Conservation (phyloP, 2,797 vertebrate species). For the Hydrolagus colliei region DNA sequence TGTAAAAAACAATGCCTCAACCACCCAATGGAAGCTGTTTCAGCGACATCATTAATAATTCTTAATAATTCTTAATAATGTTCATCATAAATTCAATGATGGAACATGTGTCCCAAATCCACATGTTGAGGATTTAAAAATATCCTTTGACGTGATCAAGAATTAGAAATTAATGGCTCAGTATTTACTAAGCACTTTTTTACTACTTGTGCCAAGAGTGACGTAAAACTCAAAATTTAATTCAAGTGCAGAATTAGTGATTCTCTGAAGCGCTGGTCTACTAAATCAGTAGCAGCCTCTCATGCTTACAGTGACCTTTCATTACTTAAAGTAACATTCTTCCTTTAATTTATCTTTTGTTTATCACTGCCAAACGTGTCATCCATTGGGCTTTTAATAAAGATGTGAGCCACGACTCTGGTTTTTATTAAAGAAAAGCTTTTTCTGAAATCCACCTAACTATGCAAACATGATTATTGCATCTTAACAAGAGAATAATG, state of each 20-base stretch:
- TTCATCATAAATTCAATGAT: background rate
- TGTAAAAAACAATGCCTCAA: no score
- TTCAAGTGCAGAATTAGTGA: background rate
- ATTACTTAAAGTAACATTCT: slow-evolving; percentile 31
- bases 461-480: background rate
- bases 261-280: slow-evolving; percentile 10
- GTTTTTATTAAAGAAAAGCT: background rate
- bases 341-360: slow-evolving; percentile 18
- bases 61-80: background rate
- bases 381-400: background rate
- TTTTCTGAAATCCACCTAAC: background rate
- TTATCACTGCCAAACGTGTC: slow-evolving; percentile 2
- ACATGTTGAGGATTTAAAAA: slow-evolving; percentile 6
- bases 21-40: background rate
- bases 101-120: slow-evolving; percentile 15
- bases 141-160: slow-evolving; percentile 13
- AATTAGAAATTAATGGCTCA: background rate
- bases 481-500: slow-evolving; percentile 11
- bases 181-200: slow-evolving; percentile 10
- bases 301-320: slow-evolving; percentile 3
- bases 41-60: slow-evolving; percentile 11
- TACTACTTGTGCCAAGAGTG: background rate
- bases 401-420: background rate
- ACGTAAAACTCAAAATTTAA: slow-evolving; percentile 8
- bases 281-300: slow-evolving; percentile 20